phyloP scores from a whole-genome alignment of 2,113 vertebrate species.

The Rattus rattus region DNA sequence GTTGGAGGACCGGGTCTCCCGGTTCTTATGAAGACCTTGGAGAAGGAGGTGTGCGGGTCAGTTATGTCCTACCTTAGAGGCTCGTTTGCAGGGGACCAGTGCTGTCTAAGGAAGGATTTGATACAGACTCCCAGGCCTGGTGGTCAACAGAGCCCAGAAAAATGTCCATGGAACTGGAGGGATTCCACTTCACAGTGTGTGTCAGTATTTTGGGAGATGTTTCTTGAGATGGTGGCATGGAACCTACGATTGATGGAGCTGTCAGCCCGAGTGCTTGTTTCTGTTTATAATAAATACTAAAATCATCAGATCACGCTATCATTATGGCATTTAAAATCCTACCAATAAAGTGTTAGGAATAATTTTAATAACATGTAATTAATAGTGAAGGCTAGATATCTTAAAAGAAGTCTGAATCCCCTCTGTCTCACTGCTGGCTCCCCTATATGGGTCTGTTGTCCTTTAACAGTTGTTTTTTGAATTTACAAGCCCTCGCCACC shows the following conservation, averaged over 20 bases:
- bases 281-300: not conserved
- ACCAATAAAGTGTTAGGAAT: not conserved
- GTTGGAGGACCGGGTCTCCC: not conserved
- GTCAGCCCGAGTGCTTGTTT: not conserved
- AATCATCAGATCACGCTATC: not conserved
- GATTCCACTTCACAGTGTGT: not conserved
- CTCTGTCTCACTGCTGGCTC: not conserved
- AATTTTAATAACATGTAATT: not conserved
- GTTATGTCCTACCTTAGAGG: not conserved
- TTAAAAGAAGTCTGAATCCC: too few relatives aligned
- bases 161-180: not conserved
- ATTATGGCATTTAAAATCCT: not conserved
- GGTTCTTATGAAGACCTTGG: not conserved
- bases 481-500: too few relatives aligned
- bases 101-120: not conserved
- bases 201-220: not conserved
- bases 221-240: not conserved
- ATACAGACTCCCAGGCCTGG: not conserved
- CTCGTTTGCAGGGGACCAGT: not conserved
- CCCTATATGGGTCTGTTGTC: not conserved
- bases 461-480: not conserved
- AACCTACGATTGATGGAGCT: not conserved
- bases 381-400: not conserved
- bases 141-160: too few relatives aligned
- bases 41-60: too few relatives aligned